Evolutionary conservation across 2,888 invertebrate genomes (phyloP), one percentile per base, ranked within the genome.

Genomic region (Tiliacea citrago): DNA sequence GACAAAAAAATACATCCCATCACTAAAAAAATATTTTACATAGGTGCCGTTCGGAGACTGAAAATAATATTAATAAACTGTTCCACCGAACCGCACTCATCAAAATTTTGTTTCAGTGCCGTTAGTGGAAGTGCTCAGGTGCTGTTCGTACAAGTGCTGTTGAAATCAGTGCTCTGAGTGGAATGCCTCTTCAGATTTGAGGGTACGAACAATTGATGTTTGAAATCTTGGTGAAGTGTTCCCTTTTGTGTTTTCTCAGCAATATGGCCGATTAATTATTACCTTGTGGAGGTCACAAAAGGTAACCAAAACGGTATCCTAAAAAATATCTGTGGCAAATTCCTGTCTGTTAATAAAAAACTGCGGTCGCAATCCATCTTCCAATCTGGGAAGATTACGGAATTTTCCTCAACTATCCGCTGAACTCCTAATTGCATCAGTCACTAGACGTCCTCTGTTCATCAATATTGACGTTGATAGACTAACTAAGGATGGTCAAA

Each of bases 321-420:
- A 9, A 18, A 51, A 21, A 16, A 51, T 18, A 21, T 24, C 6
- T 3, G 5, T 8, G 10, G 8, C 18, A 61, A 68, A 0, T 3
- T 55, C 6, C 9, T 69, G 35, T 42, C 29, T 47, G 12, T 3
- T 60, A 62, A 35, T 55, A 69, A 49, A 4, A 21, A 13, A 24
- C 39, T 16, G 7, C 21, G 21, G 42, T 57, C 62, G 42, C 39
- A 55, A 55, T 77, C 29, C 49, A 4, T 60, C 29, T 18, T n/a
- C 39, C 29, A 35, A 45, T 60, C 47, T n/a, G 49, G 16, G 16
- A 49, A 24, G 8, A 69, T 62, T n/a, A 55, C 18, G 13, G 29
- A 55, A 62, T 77, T 77, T 61, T 29, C 42, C n/a, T 49, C 24
- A n/a, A 29, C 24, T 42, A 57, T 74, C 55, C n/a, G 29, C 57